Evolutionary conservation across 2,888 invertebrate genomes (phyloP).

Genomic region (Chymomyza fuscimana): DNA sequence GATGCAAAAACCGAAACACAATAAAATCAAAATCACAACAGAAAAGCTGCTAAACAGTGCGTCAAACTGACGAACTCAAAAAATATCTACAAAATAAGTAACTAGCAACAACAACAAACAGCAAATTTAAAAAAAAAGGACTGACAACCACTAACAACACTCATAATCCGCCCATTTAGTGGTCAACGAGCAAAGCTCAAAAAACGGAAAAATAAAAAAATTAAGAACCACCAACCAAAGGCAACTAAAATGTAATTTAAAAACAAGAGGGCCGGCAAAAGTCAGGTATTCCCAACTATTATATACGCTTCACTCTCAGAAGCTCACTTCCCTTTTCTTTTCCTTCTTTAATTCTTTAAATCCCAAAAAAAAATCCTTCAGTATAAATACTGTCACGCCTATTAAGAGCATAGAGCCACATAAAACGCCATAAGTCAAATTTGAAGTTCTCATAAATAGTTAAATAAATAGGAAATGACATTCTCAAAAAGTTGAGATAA

Average conservation of each 20-base stretch:
- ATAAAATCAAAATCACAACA: not conserved
- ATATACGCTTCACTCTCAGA: no score
- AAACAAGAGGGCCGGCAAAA: slow-evolving; percentile 15
- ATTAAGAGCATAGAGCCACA: no score
- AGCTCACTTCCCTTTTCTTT: no score
- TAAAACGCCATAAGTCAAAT: no score
- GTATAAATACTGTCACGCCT: no score
- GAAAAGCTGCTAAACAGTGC: not conserved
- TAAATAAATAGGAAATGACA: no score
- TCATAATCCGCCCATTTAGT: slow-evolving; percentile 70
- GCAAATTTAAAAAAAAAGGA: not conserved
- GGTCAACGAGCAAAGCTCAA: slow-evolving; percentile 41
- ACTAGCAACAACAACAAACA: not conserved
- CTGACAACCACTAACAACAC: slow-evolving; percentile 62
- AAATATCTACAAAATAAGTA: slow-evolving; percentile 25
- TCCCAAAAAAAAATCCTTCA: no score
- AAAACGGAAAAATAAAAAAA: slow-evolving; percentile 22
- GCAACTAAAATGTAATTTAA: slow-evolving; percentile 59
- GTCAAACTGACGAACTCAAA: slow-evolving; percentile 12
- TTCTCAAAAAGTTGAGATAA: no score
- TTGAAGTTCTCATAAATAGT: no score
- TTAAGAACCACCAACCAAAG: slow-evolving; percentile 15
- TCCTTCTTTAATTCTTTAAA: no score
- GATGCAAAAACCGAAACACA: no score
- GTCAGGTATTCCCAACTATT: not conserved